phyloP scores from a whole-genome alignment of 2,113 vertebrate species.

The Gadus macrocephalus region DNA sequence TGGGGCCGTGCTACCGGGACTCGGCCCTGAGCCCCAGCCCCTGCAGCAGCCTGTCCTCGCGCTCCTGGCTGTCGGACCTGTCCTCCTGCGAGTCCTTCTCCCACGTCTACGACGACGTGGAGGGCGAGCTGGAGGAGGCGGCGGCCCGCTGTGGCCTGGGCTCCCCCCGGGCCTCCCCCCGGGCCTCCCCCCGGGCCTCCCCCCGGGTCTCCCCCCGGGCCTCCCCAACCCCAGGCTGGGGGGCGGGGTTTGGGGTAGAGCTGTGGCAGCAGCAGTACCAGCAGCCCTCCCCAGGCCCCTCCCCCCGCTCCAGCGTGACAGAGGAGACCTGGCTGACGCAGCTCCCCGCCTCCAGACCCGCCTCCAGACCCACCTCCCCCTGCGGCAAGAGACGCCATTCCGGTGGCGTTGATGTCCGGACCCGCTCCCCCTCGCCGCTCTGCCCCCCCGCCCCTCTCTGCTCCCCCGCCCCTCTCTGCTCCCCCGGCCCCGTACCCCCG shows the following conservation, averaged over 20 bases:
- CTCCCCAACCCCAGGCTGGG: conserved; percentile 77
- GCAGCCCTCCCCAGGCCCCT: conserved; percentile 79
- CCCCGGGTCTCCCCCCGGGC: too few species aligned
- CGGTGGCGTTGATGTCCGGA: conserved; percentile 89
- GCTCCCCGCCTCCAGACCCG: conserved; percentile 82
- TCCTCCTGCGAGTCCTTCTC: conserved; percentile 97
- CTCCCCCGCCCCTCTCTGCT: conserved; percentile 71
- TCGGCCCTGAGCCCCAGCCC: conserved; percentile 94
- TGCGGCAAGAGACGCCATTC: conserved; percentile 97
- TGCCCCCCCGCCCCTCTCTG: conserved; percentile 93
- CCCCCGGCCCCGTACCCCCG: conserved; percentile 90
- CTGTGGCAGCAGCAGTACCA: conserved; percentile 58
- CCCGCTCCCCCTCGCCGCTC: conserved; percentile 87
- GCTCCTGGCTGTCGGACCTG: conserved; percentile 97
- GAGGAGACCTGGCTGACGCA: conserved; percentile 98
- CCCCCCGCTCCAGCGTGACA: conserved; percentile 92
- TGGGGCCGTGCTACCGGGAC: conserved; percentile 92
- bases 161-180: conserved; percentile 86
- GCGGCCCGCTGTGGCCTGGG: conserved; percentile 90
- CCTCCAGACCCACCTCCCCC: conserved; percentile 92
- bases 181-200: conserved; percentile 65
- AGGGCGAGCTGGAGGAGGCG: conserved; percentile 95
- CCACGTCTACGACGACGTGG: conserved; percentile 95
- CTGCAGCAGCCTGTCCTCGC: conserved; percentile 94
- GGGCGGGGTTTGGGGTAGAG: conserved; percentile 56